Conservation (phyloP, 1,140 invertebrate genomes). For the Phymorhynchus buccinoides region DNA sequence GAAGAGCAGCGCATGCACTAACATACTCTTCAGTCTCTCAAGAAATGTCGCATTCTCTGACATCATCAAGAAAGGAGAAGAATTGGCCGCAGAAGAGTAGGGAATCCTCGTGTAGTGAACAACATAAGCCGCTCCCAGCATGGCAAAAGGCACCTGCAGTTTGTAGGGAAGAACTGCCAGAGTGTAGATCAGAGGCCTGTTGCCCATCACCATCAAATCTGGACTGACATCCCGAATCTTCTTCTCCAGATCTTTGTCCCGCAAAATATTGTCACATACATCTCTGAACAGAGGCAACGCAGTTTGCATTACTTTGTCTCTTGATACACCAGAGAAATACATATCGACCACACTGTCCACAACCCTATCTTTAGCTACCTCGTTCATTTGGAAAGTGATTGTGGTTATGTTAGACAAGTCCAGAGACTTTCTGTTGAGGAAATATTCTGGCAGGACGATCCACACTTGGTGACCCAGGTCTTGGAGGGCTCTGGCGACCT, state of each 20-base stretch:
- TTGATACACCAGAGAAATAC: background rate
- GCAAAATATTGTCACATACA: background rate
- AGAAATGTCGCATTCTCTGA: slow-evolving; percentile 41
- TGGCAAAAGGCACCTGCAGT: slow-evolving; percentile 38
- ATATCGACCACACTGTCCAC: background rate
- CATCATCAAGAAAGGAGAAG: background rate
- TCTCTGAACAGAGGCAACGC: background rate
- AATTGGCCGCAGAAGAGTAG: slow-evolving; percentile 4
- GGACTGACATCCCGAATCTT: background rate
- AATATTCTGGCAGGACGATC: slow-evolving; percentile 28
- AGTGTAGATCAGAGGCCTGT: slow-evolving; percentile 8
- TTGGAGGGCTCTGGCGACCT: background rate
- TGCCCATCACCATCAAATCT: slow-evolving; percentile 43
- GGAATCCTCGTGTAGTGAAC: background rate
- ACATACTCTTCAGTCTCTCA: slow-evolving; percentile 10
- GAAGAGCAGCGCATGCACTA: background rate
- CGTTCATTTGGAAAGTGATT: slow-evolving; percentile 29
- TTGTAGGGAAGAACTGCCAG: slow-evolving; percentile 38
- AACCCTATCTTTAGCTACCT: background rate
- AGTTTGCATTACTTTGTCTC: background rate
- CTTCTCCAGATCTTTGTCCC: background rate
- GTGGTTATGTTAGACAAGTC: slow-evolving; percentile 5
- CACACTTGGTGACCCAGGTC: slow-evolving; percentile 18
- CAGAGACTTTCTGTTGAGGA: background rate
- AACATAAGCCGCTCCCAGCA: slow-evolving; percentile 27